Conservation (phyloP, 1,140 invertebrate species). For the Zeugodacus cucurbitae region DNA sequence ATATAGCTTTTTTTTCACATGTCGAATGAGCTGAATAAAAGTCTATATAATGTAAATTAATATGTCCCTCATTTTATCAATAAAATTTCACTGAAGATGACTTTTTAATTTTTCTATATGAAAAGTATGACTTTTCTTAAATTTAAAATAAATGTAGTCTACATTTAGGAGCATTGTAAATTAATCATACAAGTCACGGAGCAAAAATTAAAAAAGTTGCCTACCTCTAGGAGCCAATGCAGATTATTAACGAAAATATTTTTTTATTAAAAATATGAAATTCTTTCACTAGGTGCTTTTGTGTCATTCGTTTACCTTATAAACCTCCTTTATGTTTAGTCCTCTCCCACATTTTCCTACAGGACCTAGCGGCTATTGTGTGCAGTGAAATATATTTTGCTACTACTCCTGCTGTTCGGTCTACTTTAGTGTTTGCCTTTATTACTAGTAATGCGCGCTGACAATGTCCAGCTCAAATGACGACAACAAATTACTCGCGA, state of each 20-base stretch:
- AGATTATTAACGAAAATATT: no score
- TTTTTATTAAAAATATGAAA: no score
- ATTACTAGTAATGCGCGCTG: background rate
- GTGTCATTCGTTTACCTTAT: background rate
- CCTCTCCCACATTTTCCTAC: background rate
- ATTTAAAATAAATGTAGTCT: background rate
- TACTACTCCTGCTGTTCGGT: background rate
- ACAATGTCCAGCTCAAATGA: constrained; percentile 7
- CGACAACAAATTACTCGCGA: constrained; percentile 18
- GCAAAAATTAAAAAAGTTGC: background rate
- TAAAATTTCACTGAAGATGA: no score
- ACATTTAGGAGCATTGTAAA: background rate
- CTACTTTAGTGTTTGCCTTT: background rate
- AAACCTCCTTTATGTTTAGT: no score
- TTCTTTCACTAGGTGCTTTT: no score
- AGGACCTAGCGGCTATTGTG: background rate
- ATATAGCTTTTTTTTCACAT: no score
- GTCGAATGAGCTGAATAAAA: no score
- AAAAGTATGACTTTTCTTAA: no score
- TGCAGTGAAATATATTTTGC: background rate
- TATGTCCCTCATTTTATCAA: no score
- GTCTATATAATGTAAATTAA: no score
- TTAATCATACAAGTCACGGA: background rate
- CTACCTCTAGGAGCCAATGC: no score
- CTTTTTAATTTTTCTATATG: no score